Conservation (phyloP, 2,888 invertebrate genomes). For the Cryptocephalus moraei region DNA sequence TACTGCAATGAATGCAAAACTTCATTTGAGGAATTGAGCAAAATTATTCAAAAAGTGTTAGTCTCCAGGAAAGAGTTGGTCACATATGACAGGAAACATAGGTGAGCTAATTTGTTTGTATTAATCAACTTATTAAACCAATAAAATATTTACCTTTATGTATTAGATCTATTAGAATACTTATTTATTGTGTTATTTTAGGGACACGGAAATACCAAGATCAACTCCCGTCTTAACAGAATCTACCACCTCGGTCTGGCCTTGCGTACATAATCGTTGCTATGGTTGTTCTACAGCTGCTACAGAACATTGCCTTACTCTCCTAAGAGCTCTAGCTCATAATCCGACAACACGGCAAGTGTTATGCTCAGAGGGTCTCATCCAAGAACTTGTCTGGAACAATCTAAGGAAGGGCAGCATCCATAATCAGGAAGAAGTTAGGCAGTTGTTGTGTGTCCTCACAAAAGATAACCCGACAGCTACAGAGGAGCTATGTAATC, state of each 20-base stretch:
- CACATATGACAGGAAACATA: conserved; percentile 79
- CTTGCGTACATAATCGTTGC: conserved; percentile 51
- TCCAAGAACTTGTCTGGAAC: conserved; percentile 76
- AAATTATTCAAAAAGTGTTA: conserved; percentile 80
- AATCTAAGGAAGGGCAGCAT: conserved; percentile 78
- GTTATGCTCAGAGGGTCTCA: conserved; percentile 64
- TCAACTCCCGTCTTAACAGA: conserved; percentile 35
- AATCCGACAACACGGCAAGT: conserved; percentile 64
- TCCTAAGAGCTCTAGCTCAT: conserved; percentile 80
- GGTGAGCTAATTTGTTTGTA: conserved; percentile 4
- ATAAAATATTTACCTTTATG: background rate
- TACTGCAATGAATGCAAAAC: conserved; percentile 92
- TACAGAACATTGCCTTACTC: conserved; percentile 86
- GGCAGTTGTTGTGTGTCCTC: conserved; percentile 77
- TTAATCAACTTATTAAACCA: too few relatives aligned
- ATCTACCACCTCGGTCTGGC: conserved; percentile 7
- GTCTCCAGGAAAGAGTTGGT: conserved; percentile 86
- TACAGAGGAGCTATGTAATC: conserved; percentile 71
- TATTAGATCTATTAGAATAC: background rate
- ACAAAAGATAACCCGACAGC: conserved; percentile 78
- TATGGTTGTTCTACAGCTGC: conserved; percentile 86
- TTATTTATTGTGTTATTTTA: conserved; percentile 2
- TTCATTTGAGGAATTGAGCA: conserved; percentile 89
- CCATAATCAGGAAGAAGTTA: conserved; percentile 78
- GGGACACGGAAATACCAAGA: conserved; percentile 43